Evolutionary conservation across 2,113 vertebrate genomes (phyloP), one percentile per base, ranked within the genome.

Genomic region (Misgurnus mizolepis): DNA sequence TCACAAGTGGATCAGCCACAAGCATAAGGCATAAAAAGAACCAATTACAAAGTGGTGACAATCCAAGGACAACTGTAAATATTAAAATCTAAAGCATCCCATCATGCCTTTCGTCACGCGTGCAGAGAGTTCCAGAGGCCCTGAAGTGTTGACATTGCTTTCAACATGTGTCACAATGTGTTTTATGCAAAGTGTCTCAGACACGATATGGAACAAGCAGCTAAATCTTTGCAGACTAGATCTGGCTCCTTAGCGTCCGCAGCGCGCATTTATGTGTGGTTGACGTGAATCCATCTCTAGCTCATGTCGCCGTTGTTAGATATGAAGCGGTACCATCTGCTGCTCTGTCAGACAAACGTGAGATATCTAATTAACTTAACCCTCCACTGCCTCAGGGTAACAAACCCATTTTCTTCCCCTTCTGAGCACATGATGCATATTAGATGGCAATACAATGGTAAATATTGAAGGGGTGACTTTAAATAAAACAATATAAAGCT

Each of bases 311-410:
- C 41, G 47, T 47, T 58, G 58, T 66, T 70, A 72, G 67, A 78
- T 67, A 62, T 82, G 67, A 27, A 78, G 67, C 75, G 9, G 47
- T 45, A 49, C 75, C 75, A 82, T 78, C 75, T 82, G 80, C 45
- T 82, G 43, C 61, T 66, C 50, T 70, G 45, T 69, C 65, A 76
- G 72, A 78, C 45, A 47, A 56, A 72, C n/a, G 56, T 11, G 55
- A 69, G 72, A 70, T 69, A 49, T 74, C 71, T 81, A 70, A 81
- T 76, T 65, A 81, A 64, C 58, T 43, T 76, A 71, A 65, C 75
- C 76, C 74, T 60, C 65, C 17, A 6, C 34, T 61, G 15, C 58
- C 56, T 65, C 67, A 49, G 58, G 34, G 10, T 49, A 82, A 68
- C 60, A 15, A 43, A 47, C 41, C 9, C 14, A 47, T 68, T 61